A percentile compares a stretch with the other conserved stretches of the same genome.
These are phyloP conservation scores for Conomelus anceps DNA, from an alignment of 2,888 invertebrate genomes.

Conservation along the genomic window DNA sequence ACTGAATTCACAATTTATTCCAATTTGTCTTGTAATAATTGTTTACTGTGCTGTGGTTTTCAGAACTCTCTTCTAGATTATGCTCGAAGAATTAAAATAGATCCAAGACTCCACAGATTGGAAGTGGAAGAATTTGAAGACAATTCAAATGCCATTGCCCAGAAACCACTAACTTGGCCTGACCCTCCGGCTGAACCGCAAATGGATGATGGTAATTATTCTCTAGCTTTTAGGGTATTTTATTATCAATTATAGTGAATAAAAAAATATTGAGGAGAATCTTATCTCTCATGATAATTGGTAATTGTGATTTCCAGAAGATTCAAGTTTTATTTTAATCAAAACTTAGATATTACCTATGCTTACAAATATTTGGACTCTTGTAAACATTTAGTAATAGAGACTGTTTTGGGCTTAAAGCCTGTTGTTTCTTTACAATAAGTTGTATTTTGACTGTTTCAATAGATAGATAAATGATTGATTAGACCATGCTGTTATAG, in stretches of 20 bases:
- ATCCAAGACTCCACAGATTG: not conserved
- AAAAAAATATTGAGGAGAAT: not conserved
- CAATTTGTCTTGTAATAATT: not conserved
- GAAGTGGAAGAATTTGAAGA: not conserved
- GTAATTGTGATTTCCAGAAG: too few species aligned
- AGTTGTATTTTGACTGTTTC: too few species aligned
- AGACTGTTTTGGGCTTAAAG: too few species aligned
- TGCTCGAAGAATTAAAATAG: conserved; percentile 14
- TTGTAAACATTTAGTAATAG: too few species aligned
- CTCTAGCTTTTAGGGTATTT: not conserved
- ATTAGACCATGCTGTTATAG: too few species aligned
- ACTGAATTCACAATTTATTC: not conserved
- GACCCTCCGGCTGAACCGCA: not conserved
- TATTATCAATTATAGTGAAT: not conserved
- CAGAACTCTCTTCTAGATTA: conserved; percentile 19
- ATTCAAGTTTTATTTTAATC: too few species aligned
- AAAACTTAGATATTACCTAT: too few species aligned
- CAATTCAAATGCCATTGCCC: not conserved
- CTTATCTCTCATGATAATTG: not conserved
- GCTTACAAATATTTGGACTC: too few species aligned
- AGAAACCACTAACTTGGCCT: not conserved
- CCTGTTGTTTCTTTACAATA: too few species aligned
- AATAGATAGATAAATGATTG: too few species aligned
- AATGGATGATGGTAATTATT: not conserved
- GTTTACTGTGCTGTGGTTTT: not conserved